Percentiles rank a stretch among this genome's conserved stretches.
Evolutionary conservation across 2,113 vertebrate species (phyloP).

Genomic region (Anseranas semipalmata): DNA sequence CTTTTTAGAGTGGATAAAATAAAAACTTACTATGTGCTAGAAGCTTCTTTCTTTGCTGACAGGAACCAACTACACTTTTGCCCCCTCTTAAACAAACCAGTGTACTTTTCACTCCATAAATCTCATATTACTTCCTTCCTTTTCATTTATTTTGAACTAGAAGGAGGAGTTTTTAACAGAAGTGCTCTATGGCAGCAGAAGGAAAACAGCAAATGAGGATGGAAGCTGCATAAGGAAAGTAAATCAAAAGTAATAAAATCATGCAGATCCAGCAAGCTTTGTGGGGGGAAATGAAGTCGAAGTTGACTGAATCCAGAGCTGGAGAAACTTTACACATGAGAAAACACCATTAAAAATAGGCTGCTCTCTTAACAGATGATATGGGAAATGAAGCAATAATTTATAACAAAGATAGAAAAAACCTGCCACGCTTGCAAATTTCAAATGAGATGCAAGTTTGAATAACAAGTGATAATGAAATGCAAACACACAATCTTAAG

Average conservation of each 20-base stretch:
- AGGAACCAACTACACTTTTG: slow-evolving; percentile 61
- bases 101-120: slow-evolving; percentile 74
- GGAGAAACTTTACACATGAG: slow-evolving; percentile 38
- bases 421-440: slow-evolving; percentile 41
- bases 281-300: not conserved
- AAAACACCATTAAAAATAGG: slow-evolving; percentile 50
- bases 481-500: slow-evolving; percentile 14
- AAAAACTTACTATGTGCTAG: slow-evolving; percentile 64
- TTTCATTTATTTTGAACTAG: slow-evolving; percentile 71
- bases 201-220: slow-evolving; percentile 50
- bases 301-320: slow-evolving; percentile 67
- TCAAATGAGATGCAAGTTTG: slow-evolving; percentile 35
- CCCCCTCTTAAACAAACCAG: slow-evolving; percentile 58
- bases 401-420: slow-evolving; percentile 36
- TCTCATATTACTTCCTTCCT: slow-evolving; percentile 80
- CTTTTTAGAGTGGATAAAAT: slow-evolving; percentile 42
- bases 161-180: slow-evolving; percentile 75
- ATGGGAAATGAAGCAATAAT: slow-evolving; percentile 35
- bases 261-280: slow-evolving; percentile 34
- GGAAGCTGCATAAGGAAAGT: slow-evolving; percentile 57
- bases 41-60: slow-evolving; percentile 59
- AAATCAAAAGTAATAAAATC: slow-evolving; percentile 62
- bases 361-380: slow-evolving; percentile 9
- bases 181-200: slow-evolving; percentile 31
- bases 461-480: slow-evolving; percentile 50